phyloP scores from a whole-genome alignment of 2,797 vertebrate genomes.

The Pyrocephalus nanus region DNA sequence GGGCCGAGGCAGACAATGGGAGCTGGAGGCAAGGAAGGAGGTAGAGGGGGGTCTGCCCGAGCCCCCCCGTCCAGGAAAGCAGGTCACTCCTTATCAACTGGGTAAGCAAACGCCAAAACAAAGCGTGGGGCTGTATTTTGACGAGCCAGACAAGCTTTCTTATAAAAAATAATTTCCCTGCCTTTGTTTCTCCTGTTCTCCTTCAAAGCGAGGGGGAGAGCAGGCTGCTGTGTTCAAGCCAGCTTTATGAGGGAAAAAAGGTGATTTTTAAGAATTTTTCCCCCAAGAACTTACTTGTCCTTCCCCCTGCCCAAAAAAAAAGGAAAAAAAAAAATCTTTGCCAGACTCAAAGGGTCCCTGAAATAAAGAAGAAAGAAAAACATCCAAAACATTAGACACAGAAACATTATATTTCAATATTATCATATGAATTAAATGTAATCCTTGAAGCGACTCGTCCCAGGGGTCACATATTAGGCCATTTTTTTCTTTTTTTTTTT shows the following conservation, averaged over 20 bases:
- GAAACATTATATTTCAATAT: conserved; percentile 82
- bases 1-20: conserved; percentile 24
- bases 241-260: conserved; percentile 38
- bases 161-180: conserved; percentile 70
- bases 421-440: conserved; percentile 84
- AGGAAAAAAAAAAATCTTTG: conserved; percentile 13
- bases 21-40: conserved; percentile 17
- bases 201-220: conserved; percentile 30
- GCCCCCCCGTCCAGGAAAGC: conserved; percentile 29
- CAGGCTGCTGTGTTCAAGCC: conserved; percentile 38
- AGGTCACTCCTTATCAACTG: conserved; percentile 46
- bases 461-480: conserved; percentile 79
- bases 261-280: conserved; percentile 74
- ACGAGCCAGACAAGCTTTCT: conserved; percentile 52
- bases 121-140: conserved; percentile 67
- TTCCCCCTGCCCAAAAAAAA: not conserved
- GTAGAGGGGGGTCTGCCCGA: not conserved
- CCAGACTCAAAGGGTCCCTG: conserved; percentile 61
- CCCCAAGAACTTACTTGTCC: conserved; percentile 31
- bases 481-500: conserved; percentile 73
- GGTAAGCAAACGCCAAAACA: conserved; percentile 67
- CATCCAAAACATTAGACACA: conserved; percentile 73
- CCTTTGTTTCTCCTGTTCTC: conserved; percentile 54
- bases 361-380: conserved; percentile 75
- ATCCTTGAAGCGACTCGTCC: conserved; percentile 80